phyloP scores from a whole-genome alignment of 2,888 invertebrate genomes.

The Rhagium mordax region DNA sequence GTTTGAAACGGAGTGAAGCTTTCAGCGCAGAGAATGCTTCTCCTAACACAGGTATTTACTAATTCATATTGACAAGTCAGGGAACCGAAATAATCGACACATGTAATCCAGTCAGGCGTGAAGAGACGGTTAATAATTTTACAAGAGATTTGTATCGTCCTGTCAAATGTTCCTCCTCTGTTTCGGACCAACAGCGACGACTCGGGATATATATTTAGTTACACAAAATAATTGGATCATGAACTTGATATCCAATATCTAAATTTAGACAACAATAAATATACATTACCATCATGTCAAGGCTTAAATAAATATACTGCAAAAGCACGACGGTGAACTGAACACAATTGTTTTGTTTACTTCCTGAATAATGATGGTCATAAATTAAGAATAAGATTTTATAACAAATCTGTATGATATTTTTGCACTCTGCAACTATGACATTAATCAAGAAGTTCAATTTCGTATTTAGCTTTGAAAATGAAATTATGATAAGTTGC shows the following conservation, averaged over 20 bases:
- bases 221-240: conserved; percentile 29
- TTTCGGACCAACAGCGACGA: conserved; percentile 36
- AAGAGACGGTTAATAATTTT: conserved; percentile 48
- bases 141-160: conserved; percentile 50
- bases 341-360: neutral
- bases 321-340: neutral
- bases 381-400: neutral
- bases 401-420: neutral
- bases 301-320: conserved; percentile 1
- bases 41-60: conserved; percentile 41
- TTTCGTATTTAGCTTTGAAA: too few species aligned
- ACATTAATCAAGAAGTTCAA: too few species aligned
- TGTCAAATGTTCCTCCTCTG: conserved; percentile 30
- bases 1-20: conserved; percentile 32
- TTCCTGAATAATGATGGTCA: neutral
- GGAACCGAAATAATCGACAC: conserved; percentile 64
- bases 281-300: neutral
- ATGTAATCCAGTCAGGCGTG: conserved; percentile 63
- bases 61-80: conserved; percentile 58
- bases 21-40: conserved; percentile 25
- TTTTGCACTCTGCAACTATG: neutral
- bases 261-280: conserved; percentile 6
- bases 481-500: too few species aligned
- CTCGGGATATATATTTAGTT: conserved; percentile 26
- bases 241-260: conserved; percentile 18